Conservation (phyloP, 2,888 invertebrate species). For the Rhabditophanes sp. region DNA sequence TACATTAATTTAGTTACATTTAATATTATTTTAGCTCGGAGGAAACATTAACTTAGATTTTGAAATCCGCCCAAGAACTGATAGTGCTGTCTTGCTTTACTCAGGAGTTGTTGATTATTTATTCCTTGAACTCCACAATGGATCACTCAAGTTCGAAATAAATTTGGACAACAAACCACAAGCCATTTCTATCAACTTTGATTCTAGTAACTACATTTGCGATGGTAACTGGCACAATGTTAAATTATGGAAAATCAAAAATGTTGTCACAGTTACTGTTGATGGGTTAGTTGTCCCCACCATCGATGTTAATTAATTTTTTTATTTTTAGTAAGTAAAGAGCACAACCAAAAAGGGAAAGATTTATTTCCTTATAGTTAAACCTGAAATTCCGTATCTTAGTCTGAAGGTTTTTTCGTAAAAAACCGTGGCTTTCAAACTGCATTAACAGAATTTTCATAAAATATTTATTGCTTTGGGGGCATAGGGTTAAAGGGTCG, state of each 20-base stretch:
- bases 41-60: conserved; percentile 30
- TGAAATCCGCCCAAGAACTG: conserved; percentile 33
- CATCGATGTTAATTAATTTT: too few species aligned
- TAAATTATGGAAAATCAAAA: conserved; percentile 18
- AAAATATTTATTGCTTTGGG: too few species aligned
- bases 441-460: too few species aligned
- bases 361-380: too few species aligned
- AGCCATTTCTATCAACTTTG: conserved; percentile 42
- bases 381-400: too few species aligned
- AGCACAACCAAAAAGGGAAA: too few species aligned
- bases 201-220: conserved; percentile 54
- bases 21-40: conserved; percentile 17
- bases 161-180: conserved; percentile 57
- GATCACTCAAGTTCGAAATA: conserved; percentile 39
- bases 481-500: too few species aligned
- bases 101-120: conserved; percentile 56
- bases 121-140: conserved; percentile 62
- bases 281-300: too few species aligned
- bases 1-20: conserved; percentile 3
- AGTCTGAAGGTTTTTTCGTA: too few species aligned
- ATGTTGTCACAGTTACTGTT: conserved; percentile 3
- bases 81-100: conserved; percentile 34
- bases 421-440: too few species aligned
- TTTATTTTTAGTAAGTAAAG: too few species aligned
- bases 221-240: conserved; percentile 89